Conservation (phyloP, 2,888 invertebrate genomes). For the Philaethria dido region DNA sequence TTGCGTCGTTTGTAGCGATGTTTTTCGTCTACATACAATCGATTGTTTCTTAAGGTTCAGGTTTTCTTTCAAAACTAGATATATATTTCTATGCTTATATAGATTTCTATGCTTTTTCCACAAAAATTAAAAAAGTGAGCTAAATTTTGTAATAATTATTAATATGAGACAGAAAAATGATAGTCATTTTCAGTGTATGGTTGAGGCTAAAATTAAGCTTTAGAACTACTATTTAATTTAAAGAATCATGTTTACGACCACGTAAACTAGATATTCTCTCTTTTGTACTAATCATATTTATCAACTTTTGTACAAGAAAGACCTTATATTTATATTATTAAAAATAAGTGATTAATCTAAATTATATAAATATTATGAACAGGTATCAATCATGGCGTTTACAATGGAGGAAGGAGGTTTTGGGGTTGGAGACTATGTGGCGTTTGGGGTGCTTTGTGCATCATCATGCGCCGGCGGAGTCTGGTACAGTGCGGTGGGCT, state of each 20-base stretch:
- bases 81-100: too few species aligned
- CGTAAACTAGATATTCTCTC: not conserved
- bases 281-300: not conserved
- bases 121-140: too few species aligned
- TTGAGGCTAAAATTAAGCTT: too few species aligned
- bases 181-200: too few species aligned
- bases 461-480: constrained; percentile 91
- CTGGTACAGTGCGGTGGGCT: constrained; percentile 85
- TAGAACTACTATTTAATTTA: too few species aligned
- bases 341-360: not conserved
- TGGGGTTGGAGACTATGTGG: constrained; percentile 82
- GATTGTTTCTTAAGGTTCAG: too few species aligned
- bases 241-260: not conserved
- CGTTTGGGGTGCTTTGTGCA: constrained; percentile 87
- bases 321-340: not conserved
- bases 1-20: too few species aligned
- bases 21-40: too few species aligned
- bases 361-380: not conserved
- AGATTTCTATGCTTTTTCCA: too few species aligned
- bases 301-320: not conserved
- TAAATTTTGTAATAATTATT: too few species aligned
- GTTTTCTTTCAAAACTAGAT: too few species aligned
- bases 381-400: constrained; percentile 60
- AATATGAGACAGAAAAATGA: too few species aligned
- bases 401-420: constrained; percentile 74